phyloP scores from a whole-genome alignment of 2,797 vertebrate species.

The Sebastes kiyomatsui region DNA sequence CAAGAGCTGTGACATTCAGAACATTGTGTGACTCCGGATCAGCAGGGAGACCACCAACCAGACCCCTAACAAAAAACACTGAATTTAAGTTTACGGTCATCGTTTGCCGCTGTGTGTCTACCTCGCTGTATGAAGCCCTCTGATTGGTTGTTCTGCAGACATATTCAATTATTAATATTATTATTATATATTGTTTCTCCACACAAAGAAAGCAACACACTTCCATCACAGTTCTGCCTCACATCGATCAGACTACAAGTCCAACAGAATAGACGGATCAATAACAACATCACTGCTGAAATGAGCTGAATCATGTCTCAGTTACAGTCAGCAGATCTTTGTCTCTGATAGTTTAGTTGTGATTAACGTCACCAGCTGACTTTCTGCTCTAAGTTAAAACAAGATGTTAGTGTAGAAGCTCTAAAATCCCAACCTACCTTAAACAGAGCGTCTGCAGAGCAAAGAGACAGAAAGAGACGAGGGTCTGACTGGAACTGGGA shows the following conservation, averaged over 20 bases:
- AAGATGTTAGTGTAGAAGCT: neutral
- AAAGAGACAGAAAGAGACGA: neutral
- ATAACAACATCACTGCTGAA: neutral
- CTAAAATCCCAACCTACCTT: slow-evolving; percentile 34
- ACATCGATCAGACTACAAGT: neutral
- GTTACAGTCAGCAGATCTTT: too few species aligned
- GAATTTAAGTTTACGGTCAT: neutral
- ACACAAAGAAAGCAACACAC: too few species aligned
- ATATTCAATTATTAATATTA: too few species aligned
- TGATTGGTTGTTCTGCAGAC: too few species aligned
- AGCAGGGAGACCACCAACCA: neutral
- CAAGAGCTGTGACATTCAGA: neutral
- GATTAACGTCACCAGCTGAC: neutral
- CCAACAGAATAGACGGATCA: neutral
- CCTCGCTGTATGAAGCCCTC: too few species aligned
- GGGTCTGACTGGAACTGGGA: neutral
- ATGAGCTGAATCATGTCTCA: neutral
- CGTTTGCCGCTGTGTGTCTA: too few species aligned
- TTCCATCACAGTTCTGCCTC: too few species aligned
- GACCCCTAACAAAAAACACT: neutral
- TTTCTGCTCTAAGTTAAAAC: neutral
- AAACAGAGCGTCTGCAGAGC: neutral
- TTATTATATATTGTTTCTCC: too few species aligned
- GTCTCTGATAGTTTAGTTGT: too few species aligned
- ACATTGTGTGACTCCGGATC: neutral